Conservation (phyloP, 1,140 invertebrate genomes). For the Andricus grossulariae region DNA sequence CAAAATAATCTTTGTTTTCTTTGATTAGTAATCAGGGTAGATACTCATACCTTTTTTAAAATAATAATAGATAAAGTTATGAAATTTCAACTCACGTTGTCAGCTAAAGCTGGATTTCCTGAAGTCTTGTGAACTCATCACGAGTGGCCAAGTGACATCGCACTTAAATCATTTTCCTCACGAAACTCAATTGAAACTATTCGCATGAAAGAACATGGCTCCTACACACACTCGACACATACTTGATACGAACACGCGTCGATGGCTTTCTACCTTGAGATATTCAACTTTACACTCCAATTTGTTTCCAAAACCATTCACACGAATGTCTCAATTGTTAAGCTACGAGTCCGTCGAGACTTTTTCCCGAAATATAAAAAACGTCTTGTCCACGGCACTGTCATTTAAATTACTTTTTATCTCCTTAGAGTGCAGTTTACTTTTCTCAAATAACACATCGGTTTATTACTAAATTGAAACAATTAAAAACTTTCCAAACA, state of each 20-base stretch:
- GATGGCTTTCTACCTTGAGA: neutral
- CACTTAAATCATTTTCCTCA: conserved; percentile 26
- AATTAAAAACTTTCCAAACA: conserved; percentile 38
- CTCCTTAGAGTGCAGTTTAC: neutral
- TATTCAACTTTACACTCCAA: neutral
- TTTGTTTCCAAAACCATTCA: neutral
- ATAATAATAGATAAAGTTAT: neutral
- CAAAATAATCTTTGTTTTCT: too few species aligned
- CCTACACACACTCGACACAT: too few species aligned
- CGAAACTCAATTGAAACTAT: conserved; percentile 15
- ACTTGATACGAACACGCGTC: neutral
- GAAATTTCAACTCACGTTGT: conserved; percentile 29
- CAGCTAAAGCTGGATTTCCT: conserved; percentile 34
- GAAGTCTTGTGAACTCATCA: conserved; percentile 5
- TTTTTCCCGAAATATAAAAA: neutral
- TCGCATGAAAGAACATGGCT: neutral
- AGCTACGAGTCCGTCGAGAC: conserved; percentile 22
- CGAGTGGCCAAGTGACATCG: neutral
- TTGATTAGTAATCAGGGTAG: too few species aligned
- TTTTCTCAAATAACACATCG: neutral
- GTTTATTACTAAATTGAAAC: conserved; percentile 37
- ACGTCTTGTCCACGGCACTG: conserved; percentile 24
- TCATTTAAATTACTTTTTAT: conserved; percentile 23
- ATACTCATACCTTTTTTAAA: too few species aligned
- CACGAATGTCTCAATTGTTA: neutral